These are phyloP conservation scores for Tenthredo distinguenda DNA, from an alignment of 2,888 invertebrate genomes.

Conservation along the genomic window DNA sequence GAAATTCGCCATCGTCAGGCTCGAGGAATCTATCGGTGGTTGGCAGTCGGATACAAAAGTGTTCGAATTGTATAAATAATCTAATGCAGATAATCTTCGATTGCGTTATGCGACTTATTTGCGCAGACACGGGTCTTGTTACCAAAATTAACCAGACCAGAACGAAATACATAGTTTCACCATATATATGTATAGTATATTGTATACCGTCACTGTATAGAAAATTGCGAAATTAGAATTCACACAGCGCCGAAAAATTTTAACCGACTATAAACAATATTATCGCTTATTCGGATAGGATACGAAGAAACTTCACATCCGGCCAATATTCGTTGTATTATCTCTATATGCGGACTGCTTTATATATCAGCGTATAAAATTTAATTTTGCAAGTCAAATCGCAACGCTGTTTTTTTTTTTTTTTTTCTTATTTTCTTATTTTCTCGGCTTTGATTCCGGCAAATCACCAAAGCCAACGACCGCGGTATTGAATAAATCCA, in stretches of 20 bases:
- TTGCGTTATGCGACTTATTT: constrained; percentile 28
- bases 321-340: not conserved
- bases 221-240: not conserved
- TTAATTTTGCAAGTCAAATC: not conserved
- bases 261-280: no score
- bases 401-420: not conserved
- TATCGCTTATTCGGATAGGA: not conserved
- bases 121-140: constrained; percentile 4
- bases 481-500: not conserved
- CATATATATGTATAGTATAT: not conserved
- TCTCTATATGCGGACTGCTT: not conserved
- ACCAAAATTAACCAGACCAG: constrained; percentile 33
- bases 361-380: not conserved
- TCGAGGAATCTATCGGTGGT: constrained; percentile 4
- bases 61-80: not conserved
- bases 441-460: not conserved
- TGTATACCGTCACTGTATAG: not conserved
- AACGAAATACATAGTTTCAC: constrained; percentile 26
- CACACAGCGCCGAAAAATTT: not conserved
- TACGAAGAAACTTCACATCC: not conserved
- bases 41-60: not conserved
- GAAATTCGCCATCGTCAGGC: constrained; percentile 18
- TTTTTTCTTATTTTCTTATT: not conserved
- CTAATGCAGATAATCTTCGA: constrained; percentile 27
- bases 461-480: constrained; percentile 10